Conservation (phyloP, 2,797 vertebrate species). For the Enteromius mattozi region DNA sequence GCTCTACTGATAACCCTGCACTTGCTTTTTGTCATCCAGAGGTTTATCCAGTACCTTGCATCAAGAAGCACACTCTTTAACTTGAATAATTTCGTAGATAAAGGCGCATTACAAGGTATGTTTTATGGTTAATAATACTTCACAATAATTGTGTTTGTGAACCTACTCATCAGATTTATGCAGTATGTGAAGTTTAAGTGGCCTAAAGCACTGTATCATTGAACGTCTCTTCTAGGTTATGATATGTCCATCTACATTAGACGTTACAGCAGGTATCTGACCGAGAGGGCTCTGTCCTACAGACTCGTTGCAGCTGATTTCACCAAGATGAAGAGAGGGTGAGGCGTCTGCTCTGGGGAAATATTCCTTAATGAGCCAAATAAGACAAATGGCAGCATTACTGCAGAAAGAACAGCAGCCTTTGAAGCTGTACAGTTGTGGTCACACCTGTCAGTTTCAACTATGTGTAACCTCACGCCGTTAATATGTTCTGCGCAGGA, state of each 20-base stretch:
- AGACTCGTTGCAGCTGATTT: conserved; percentile 93
- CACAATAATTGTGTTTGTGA: not conserved
- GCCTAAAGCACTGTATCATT: conserved; percentile 26
- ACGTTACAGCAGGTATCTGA: conserved; percentile 95
- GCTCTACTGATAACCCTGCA: not conserved
- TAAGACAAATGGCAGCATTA: conserved; percentile 20
- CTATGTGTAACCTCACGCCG: conserved; percentile 11
- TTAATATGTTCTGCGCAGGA: conserved; percentile 71
- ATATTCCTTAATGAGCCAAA: conserved; percentile 4
- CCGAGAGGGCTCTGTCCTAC: conserved; percentile 95
- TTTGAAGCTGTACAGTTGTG: not conserved
- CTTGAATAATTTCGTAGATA: conserved; percentile 97
- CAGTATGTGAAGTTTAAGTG: not conserved
- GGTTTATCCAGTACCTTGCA: conserved; percentile 96
- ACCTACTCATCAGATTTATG: not conserved
- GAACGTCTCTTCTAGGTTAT: conserved; percentile 79
- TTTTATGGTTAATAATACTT: conserved; percentile 16
- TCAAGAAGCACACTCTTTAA: conserved; percentile 96
- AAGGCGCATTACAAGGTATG: conserved; percentile 95
- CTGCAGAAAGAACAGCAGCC: conserved; percentile 14
- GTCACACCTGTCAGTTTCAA: conserved; percentile 1
- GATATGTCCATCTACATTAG: conserved; percentile 97
- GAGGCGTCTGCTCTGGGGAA: conserved; percentile 51
- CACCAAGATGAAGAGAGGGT: conserved; percentile 98
- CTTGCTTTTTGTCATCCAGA: conserved; percentile 74